phyloP scores from a whole-genome alignment of 2,797 vertebrate species.

The Triplophysa bombifrons region DNA sequence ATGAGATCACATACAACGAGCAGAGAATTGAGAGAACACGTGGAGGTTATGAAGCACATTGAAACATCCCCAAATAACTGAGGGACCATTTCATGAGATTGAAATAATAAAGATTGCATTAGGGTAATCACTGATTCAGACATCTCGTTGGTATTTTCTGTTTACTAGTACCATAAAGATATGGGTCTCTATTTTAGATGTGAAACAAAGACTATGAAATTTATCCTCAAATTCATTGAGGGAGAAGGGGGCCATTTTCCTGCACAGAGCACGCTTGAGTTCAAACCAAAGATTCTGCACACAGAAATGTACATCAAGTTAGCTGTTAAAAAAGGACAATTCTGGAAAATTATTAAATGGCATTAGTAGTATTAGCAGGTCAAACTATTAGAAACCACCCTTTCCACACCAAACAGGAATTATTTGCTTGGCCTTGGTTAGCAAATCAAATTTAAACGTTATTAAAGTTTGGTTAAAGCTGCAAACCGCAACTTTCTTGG shows the following conservation, averaged over 20 bases:
- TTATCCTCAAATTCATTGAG: neutral
- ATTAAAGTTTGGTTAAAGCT: neutral
- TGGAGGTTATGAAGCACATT: conserved; percentile 15
- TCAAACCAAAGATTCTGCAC: conserved; percentile 71
- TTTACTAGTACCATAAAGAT: conserved; percentile 11
- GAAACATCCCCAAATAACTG: neutral
- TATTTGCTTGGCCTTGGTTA: conserved; percentile 10
- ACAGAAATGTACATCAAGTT: conserved; percentile 5
- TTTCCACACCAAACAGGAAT: neutral
- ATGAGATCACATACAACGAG: conserved; percentile 17
- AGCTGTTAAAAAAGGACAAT: neutral
- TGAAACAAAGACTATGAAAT: neutral
- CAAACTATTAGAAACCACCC: neutral
- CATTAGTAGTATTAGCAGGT: conserved; percentile 24
- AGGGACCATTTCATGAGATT: neutral
- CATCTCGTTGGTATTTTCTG: conserved; percentile 7
- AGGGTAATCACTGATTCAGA: neutral
- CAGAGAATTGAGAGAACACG: conserved; percentile 14
- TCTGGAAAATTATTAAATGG: neutral
- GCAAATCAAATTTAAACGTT: neutral
- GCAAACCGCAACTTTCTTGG: too few relatives aligned
- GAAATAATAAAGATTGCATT: neutral
- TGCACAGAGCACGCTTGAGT: conserved; percentile 83
- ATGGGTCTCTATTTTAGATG: neutral
- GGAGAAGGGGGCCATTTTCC: conserved; percentile 24